Base-by-base conservation (phyloP, 35 echinoderm and acorn worm species). In the Lytechinus pictus region DNA sequence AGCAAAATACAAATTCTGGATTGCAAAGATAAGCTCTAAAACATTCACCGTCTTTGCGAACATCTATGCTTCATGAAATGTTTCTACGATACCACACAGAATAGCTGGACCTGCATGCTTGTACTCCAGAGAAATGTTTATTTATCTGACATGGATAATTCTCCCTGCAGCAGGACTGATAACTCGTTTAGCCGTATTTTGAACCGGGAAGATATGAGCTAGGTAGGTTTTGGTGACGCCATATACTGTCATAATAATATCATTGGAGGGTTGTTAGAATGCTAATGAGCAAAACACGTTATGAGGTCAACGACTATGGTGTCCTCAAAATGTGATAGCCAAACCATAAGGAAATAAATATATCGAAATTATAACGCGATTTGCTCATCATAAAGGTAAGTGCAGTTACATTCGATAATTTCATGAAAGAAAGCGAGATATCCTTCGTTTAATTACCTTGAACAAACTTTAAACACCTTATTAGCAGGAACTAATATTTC, bases 251-350 rank as follows among this genome's bases (percentile, higher is more conserved):
- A 79, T 79, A 79, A 79, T 79, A 79, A 44, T 79, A 24, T 16
- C 19, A 79, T 79, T 79, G 66, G 66, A 24, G 19, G 19, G 56
- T 58, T 71, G n/a, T 24, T 24, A 79, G 66, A 16, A 79, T 79
- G 66, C n/a, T 79, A 79, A 79, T 79, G 66, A 79, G 66, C 66
- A 79, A 79, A 79, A 79, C 66, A 79, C 66, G n/a, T 79, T 24
- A 79, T 24, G 66, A 79, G 66, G 19, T 6, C 66, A 24, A 79
- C 0, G 66, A 79, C 19, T 79, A 24, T n/a, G 6, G 14, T n/a
- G 14, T 79, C 66, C 66, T 79, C 21, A 16, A 79, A 79, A 79
- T 79, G 14, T 24, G 66, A 79, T 79, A 79, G 66, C 66, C 66
- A 24, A 79, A 79, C 66, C n/a, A 24, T 24, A 16, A 79, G 66